Percentiles rank a stretch among this genome's conserved stretches.
Conservation (phyloP, 2,797 vertebrate species). For the Labeo calbasu region DNA sequence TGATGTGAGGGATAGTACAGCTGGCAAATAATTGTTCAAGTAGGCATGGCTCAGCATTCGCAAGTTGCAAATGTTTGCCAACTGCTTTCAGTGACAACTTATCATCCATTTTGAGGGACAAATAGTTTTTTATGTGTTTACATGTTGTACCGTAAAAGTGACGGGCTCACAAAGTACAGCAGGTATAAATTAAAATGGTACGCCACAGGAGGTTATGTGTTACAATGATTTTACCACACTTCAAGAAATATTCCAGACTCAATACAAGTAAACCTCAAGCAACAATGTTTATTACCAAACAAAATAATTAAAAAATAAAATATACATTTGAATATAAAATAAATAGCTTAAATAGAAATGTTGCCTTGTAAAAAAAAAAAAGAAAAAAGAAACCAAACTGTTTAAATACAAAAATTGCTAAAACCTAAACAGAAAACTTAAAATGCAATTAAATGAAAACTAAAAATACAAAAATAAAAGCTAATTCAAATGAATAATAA, state of each 20-base stretch:
- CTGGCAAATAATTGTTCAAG: slow-evolving; percentile 49
- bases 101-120: not conserved
- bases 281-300: not conserved
- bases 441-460: no score
- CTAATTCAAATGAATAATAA: no score
- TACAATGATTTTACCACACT: not conserved
- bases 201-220: no score
- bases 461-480: no score
- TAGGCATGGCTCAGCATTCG: slow-evolving; percentile 13
- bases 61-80: slow-evolving; percentile 38
- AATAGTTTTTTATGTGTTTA: not conserved
- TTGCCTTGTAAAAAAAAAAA: no score
- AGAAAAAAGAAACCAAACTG: no score
- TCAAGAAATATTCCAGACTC: not conserved
- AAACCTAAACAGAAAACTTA: no score
- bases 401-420: no score
- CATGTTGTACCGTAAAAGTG: not conserved
- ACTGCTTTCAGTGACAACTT: slow-evolving; percentile 26
- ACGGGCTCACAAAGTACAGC: not conserved
- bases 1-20: slow-evolving; percentile 25
- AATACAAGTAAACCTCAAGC: not conserved
- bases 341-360: no score
- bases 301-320: not conserved
- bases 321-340: no score
- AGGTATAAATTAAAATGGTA: not conserved